Evolutionary conservation across 2,113 vertebrate genomes (phyloP).

Genomic region (Cyphomyrus discorhynchus): DNA sequence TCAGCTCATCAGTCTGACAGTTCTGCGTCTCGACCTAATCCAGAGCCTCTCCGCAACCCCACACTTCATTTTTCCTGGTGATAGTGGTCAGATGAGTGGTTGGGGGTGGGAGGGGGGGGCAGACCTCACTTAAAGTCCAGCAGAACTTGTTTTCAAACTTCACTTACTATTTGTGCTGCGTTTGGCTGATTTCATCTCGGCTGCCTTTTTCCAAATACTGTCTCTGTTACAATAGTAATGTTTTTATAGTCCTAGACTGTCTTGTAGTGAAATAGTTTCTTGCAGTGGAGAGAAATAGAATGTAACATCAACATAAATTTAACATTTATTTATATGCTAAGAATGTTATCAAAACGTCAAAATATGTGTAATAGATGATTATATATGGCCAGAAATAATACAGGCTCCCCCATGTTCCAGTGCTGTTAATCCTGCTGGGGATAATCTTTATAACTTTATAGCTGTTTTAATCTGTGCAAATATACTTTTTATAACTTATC

Average conservation of each 20-base stretch:
- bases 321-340: neutral
- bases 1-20: neutral
- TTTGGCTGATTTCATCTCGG: neutral
- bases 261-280: neutral
- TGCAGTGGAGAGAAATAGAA: neutral
- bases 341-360: constrained; percentile 5
- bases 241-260: neutral
- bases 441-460: neutral
- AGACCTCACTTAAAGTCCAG: neutral
- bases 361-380: neutral
- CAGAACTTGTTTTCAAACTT: neutral
- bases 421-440: neutral
- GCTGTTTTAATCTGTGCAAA: neutral
- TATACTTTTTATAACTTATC: neutral
- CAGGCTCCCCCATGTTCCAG: neutral
- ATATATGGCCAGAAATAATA: neutral
- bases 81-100: neutral
- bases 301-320: neutral
- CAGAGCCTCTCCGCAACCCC: neutral
- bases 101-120: neutral
- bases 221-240: neutral
- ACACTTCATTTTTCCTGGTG: neutral
- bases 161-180: neutral
- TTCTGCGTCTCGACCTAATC: neutral
- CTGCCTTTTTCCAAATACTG: neutral